phyloP scores from a whole-genome alignment of 2,888 invertebrate genomes.

The Euclidia mi region DNA sequence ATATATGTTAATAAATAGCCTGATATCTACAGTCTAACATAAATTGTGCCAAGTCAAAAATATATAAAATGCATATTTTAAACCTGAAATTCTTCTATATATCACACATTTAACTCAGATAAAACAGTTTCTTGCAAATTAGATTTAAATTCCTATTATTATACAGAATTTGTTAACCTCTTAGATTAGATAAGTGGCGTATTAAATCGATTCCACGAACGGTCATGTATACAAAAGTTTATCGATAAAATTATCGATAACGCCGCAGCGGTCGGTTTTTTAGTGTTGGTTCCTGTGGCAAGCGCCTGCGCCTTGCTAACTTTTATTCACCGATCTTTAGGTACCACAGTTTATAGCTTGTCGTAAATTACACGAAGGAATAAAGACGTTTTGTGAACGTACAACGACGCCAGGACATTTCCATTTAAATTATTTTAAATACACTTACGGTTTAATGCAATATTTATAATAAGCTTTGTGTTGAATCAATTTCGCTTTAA shows the following conservation, averaged over 20 bases:
- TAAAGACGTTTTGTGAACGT: constrained; percentile 86
- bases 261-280: constrained; percentile 62
- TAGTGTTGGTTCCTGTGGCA: constrained; percentile 67
- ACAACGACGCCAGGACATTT: constrained; percentile 75
- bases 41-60: too few relatives aligned
- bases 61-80: constrained; percentile 19
- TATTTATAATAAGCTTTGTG: constrained; percentile 78
- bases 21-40: too few relatives aligned
- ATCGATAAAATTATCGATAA: constrained; percentile 61
- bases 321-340: constrained; percentile 84
- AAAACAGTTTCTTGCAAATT: constrained; percentile 45
- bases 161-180: constrained; percentile 33
- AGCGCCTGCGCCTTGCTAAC: constrained; percentile 77
- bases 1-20: too few relatives aligned
- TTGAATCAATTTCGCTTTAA: constrained; percentile 79
- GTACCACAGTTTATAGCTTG: constrained; percentile 79
- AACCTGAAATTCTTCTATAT: constrained; percentile 37
- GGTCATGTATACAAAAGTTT: constrained; percentile 40
- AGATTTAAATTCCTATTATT: constrained; percentile 46
- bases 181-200: constrained; percentile 50
- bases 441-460: constrained; percentile 70
- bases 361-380: constrained; percentile 82
- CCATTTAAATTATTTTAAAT: constrained; percentile 86
- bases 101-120: constrained; percentile 33
- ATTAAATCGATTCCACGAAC: constrained; percentile 47